Base-by-base conservation (phyloP, 2,113 vertebrate species). In the Coptodon rendalli region DNA sequence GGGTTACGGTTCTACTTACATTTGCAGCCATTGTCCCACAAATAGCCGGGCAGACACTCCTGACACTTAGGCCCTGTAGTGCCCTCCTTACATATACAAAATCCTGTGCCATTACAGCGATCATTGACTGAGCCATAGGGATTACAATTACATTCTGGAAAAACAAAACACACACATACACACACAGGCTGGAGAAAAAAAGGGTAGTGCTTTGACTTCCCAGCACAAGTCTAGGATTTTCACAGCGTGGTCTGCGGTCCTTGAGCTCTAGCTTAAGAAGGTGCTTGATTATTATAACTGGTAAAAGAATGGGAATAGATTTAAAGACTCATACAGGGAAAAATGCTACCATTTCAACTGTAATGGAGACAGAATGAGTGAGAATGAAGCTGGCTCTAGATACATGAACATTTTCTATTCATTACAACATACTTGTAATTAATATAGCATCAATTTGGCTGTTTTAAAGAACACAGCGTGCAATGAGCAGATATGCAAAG, bases 111-210 rank as follows among this genome's bases (percentile, higher is more conserved):
- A 98, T 99, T 99, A 98, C 98, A 99, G 97, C 97, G 97, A 96
- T 97, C 97, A 97, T 96, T 97, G 97, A 98, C 96, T 96, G 98
- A 99, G 96, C 98, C 98, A 97, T 96, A 96, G 96, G 97, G 97
- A 97, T 98, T 98, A 99, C 98, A 99, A 97, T 98, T 97, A 98
- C 98, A 99, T 94, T 98, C 98, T 99, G 98, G 93, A 98, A 97
- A 98, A 97, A 99, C 97, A 98, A 98, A 97, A 98, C 97, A 98
- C 95, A 98, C 92, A 97, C 83, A 78, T 76, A 98, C 87, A 95
- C 92, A 97, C 96, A 97, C 89, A 96, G 95, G 95, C 97, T 96
- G 95, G 94, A 96, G 87, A 96, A 50, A 96, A 76, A 97, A 92
- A 93, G 81, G 90, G 87, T 83, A 88, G 90, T 93, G 86, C 93